Conservation (phyloP, 1,140 invertebrate genomes). For the Aethina tumida region DNA sequence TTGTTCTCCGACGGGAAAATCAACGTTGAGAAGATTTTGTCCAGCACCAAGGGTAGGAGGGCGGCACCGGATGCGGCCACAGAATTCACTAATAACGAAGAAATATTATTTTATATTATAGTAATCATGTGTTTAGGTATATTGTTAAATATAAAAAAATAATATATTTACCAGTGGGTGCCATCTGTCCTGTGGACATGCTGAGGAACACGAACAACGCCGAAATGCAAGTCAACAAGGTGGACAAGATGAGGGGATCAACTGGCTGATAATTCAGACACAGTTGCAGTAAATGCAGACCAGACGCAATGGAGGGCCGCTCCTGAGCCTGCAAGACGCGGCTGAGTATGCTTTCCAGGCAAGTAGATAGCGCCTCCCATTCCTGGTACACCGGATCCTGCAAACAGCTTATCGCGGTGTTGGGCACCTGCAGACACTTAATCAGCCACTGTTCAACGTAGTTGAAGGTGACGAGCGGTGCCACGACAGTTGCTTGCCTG, state of each 20-base stretch:
- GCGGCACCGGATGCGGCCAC: conserved; percentile 58
- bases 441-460: conserved; percentile 71
- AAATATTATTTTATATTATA: not conserved
- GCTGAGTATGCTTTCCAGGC: conserved; percentile 70
- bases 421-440: conserved; percentile 35
- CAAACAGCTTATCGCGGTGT: conserved; percentile 29
- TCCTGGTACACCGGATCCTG: conserved; percentile 62
- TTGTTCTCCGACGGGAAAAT: conserved; percentile 58
- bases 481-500: conserved; percentile 65
- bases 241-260: conserved; percentile 68
- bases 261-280: conserved; percentile 65
- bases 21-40: conserved; percentile 78
- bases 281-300: conserved; percentile 57
- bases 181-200: conserved; percentile 70
- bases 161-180: conserved; percentile 34
- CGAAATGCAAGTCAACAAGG: conserved; percentile 78
- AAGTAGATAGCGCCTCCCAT: conserved; percentile 71
- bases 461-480: conserved; percentile 69
- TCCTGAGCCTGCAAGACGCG: conserved; percentile 52
- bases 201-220: conserved; percentile 82
- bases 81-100: conserved; percentile 39
- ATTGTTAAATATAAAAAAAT: not conserved
- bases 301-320: conserved; percentile 56
- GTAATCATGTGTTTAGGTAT: not conserved
- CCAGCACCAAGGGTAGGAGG: conserved; percentile 64